Conservation (phyloP, 2,888 invertebrate genomes). For the Drepanosiphum platanoidis region DNA sequence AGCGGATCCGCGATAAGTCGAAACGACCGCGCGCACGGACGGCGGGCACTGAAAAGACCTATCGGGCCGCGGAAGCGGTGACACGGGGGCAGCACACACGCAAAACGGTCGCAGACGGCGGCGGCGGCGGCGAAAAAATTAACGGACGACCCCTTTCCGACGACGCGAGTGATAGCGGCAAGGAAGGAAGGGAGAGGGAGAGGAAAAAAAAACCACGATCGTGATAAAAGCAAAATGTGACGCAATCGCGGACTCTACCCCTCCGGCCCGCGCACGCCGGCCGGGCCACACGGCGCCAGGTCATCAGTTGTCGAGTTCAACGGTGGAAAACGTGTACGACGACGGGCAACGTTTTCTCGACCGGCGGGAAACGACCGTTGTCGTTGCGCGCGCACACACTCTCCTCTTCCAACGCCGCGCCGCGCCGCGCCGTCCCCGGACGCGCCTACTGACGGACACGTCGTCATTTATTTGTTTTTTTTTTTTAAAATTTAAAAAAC, state of each 20-base stretch:
- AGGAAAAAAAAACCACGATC: neutral
- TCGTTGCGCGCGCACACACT: neutral
- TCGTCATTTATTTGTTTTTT: too few relatives aligned
- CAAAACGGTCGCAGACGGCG: too few relatives aligned
- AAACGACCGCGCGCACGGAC: neutral
- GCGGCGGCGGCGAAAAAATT: conserved; percentile 29
- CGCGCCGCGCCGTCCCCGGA: neutral
- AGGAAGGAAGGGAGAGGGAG: too few relatives aligned
- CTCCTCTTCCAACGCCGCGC: too few relatives aligned
- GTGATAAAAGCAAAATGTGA: conserved; percentile 53
- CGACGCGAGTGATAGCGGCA: conserved; percentile 40
- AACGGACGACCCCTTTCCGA: conserved; percentile 61
- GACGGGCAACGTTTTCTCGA: conserved; percentile 23
- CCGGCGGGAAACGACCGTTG: neutral
- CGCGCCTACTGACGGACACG: too few relatives aligned
- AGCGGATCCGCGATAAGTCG: neutral
- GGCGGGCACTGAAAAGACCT: conserved; percentile 19
- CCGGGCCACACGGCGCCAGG: conserved; percentile 37
- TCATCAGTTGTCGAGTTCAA: conserved; percentile 25
- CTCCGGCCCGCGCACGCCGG: neutral
- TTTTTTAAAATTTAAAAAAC: too few relatives aligned
- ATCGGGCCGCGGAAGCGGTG: neutral
- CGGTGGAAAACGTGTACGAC: conserved; percentile 20
- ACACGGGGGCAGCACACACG: too few relatives aligned
- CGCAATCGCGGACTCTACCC: neutral